phyloP scores from a whole-genome alignment of 2,113 vertebrate species.

The Sylvicapra grimmia region DNA sequence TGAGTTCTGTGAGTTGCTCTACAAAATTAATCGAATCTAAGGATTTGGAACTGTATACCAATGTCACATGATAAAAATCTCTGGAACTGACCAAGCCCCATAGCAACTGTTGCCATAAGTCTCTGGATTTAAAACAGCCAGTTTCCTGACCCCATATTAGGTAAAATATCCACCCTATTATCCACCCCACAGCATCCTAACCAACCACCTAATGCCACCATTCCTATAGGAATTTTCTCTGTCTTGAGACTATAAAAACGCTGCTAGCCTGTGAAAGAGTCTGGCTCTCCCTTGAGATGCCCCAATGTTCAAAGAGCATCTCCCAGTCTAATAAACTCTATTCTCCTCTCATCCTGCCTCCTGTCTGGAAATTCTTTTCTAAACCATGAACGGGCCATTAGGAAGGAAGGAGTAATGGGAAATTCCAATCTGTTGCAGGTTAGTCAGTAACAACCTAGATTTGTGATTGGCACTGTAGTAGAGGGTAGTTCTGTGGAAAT shows the following conservation, averaged over 20 bases:
- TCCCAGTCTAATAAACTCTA: neutral
- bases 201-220: neutral
- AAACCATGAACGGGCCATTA: fast-evolving
- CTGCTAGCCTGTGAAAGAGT: neutral
- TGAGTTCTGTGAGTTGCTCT: neutral
- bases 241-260: neutral
- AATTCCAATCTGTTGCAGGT: neutral
- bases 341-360: neutral
- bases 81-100: neutral
- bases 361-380: neutral
- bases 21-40: neutral
- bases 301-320: neutral
- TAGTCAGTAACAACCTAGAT: neutral
- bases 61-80: neutral
- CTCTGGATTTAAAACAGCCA: neutral
- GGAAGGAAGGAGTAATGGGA: neutral
- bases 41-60: neutral
- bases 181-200: neutral
- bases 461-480: neutral
- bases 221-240: neutral
- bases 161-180: neutral
- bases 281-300: neutral
- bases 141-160: neutral
- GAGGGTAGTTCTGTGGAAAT: neutral
- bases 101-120: neutral